Percentiles rank a stretch among this genome's conserved stretches.
phyloP scores from a whole-genome alignment of 2,797 vertebrate species.

The Astyanax mexicanus region DNA sequence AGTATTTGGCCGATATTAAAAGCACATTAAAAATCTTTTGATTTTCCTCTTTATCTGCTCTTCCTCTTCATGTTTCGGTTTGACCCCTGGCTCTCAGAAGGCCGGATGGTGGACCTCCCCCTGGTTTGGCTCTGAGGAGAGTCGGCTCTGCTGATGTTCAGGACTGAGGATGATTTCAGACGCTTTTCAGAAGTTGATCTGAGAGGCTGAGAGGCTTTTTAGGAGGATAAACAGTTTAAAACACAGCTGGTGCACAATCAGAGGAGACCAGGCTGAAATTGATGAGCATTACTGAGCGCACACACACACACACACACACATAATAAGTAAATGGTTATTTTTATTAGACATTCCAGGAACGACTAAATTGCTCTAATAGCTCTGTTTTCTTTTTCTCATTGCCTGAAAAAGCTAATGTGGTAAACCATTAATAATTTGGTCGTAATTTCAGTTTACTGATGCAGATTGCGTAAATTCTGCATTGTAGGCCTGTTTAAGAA shows the following conservation, averaged over 20 bases:
- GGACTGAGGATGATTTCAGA: slow-evolving; percentile 52
- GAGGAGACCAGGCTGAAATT: slow-evolving; percentile 48
- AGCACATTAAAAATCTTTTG: too few species aligned
- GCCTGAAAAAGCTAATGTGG: slow-evolving; percentile 48
- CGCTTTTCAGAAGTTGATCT: slow-evolving; percentile 46
- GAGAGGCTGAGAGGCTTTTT: slow-evolving; percentile 51
- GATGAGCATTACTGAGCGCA: slow-evolving; percentile 42
- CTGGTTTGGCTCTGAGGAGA: background rate
- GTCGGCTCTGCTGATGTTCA: background rate
- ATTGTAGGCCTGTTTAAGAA: too few species aligned
- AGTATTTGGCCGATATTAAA: too few species aligned
- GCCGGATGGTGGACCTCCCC: background rate
- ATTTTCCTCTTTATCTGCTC: background rate
- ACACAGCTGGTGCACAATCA: slow-evolving; percentile 57
- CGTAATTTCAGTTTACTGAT: slow-evolving; percentile 26
- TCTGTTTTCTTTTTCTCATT: slow-evolving; percentile 51
- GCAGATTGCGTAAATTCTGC: background rate
- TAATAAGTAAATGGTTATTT: slow-evolving; percentile 53
- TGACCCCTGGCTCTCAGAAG: background rate
- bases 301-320: slow-evolving; percentile 39
- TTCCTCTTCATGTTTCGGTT: background rate
- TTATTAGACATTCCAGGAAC: slow-evolving; percentile 62
- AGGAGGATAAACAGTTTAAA: slow-evolving; percentile 55
- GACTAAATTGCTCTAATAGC: slow-evolving; percentile 56
- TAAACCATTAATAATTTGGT: slow-evolving; percentile 48